These are phyloP conservation scores for Malacoctenus gilli DNA, from an alignment of 2,797 vertebrate species.

Conservation along the genomic window DNA sequence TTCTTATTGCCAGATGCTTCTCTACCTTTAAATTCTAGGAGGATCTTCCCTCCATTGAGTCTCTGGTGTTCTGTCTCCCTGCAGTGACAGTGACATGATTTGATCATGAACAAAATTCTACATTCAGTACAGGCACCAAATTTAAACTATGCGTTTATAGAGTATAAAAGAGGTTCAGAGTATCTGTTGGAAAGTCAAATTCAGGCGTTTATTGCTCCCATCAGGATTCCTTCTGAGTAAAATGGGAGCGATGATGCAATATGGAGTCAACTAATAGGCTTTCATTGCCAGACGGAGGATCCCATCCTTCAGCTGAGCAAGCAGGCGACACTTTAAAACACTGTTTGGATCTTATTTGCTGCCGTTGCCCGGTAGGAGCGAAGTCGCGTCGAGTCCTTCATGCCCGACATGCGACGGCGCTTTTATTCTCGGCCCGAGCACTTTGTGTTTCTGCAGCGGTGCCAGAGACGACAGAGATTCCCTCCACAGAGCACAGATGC, in stretches of 20 bases:
- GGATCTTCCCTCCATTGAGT: no score
- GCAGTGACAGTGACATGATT: no score
- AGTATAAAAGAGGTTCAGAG: not conserved
- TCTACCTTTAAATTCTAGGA: no score
- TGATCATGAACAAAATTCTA: not conserved
- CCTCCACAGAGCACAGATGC: constrained; percentile 14
- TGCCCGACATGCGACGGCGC: not conserved
- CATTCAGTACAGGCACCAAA: not conserved
- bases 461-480: constrained; percentile 16
- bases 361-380: not conserved
- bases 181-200: not conserved
- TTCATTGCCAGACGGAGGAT: not conserved
- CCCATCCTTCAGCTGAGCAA: not conserved
- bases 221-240: not conserved
- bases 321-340: constrained; percentile 1
- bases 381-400: constrained; percentile 3
- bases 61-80: no score
- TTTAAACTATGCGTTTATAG: not conserved
- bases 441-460: constrained; percentile 1
- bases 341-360: not conserved
- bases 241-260: not conserved
- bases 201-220: not conserved
- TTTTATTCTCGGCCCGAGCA: constrained; percentile 1
- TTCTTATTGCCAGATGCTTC: no score
- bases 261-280: constrained; percentile 5